A percentile compares a stretch with the other conserved stretches of the same genome.
These are phyloP conservation scores for Odiellus spinosus DNA, from an alignment of 2,888 invertebrate genomes.

Conservation along the genomic window DNA sequence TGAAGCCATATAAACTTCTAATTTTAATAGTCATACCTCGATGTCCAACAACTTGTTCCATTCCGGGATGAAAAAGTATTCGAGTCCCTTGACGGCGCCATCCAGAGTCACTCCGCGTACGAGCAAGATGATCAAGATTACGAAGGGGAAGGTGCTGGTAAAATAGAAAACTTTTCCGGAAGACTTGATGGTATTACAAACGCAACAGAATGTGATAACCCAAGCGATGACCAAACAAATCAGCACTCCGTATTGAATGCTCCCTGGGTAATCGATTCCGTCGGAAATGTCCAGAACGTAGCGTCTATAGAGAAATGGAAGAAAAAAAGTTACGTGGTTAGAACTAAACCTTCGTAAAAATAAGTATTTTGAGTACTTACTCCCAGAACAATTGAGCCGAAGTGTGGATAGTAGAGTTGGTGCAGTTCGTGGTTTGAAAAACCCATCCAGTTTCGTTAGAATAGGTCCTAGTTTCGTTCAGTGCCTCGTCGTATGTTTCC, in stretches of 20 bases:
- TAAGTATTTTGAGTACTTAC: no score
- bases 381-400: neutral
- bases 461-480: no score
- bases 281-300: neutral
- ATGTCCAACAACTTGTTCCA: slow-evolving; percentile 22
- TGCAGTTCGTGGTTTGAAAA: neutral
- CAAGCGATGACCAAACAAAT: slow-evolving; percentile 25
- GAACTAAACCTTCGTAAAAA: no score
- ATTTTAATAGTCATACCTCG: slow-evolving; percentile 12
- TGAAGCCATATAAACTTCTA: no score
- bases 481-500: no score
- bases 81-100: slow-evolving; percentile 23
- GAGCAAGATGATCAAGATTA: slow-evolving; percentile 16
- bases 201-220: slow-evolving; percentile 25
- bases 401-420: neutral
- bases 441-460: no score
- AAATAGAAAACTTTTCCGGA: slow-evolving; percentile 25
- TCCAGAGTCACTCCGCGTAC: slow-evolving; percentile 21
- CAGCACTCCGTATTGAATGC: slow-evolving; percentile 24
- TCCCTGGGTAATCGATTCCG: slow-evolving; percentile 20
- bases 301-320: no score
- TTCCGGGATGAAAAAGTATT: slow-evolving; percentile 23
- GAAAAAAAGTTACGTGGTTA: no score
- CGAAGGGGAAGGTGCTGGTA: slow-evolving; percentile 21
- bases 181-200: slow-evolving; percentile 27